These are phyloP conservation scores for Folsomia manolachei DNA, from an alignment of 2,888 invertebrate species.

Conservation along the genomic window DNA sequence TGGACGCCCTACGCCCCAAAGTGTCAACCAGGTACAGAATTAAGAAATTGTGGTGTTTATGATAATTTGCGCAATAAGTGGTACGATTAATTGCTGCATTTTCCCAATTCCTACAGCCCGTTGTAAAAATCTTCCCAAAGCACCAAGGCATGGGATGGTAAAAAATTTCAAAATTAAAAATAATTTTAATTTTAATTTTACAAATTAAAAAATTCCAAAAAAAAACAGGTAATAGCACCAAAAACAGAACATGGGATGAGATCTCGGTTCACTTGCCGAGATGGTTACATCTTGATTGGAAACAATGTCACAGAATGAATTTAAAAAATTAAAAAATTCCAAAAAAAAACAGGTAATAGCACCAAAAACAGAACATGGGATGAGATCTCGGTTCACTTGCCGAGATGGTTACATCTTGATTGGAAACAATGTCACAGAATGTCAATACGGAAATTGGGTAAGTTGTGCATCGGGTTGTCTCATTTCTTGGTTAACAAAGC, in stretches of 20 bases:
- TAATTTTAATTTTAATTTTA: no score
- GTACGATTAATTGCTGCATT: neutral
- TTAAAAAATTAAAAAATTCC: no score
- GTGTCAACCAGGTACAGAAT: constrained; percentile 75
- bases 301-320: constrained; percentile 74
- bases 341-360: no score
- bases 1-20: constrained; percentile 93
- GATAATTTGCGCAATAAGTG: neutral
- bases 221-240: constrained; percentile 93
- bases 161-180: no score
- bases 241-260: constrained; percentile 96
- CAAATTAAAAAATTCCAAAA: no score
- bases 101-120: constrained; percentile 56
- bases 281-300: constrained; percentile 81
- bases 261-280: constrained; percentile 88
- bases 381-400: constrained; percentile 89
- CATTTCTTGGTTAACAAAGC: no score
- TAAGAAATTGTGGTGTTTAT: no score
- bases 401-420: constrained; percentile 86
- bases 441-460: constrained; percentile 82
- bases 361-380: constrained; percentile 94
- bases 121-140: constrained; percentile 76
- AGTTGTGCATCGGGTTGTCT: no score
- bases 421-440: constrained; percentile 67
- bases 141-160: constrained; percentile 92